Conservation (phyloP, 2,888 invertebrate genomes). For the Eupithecia centaureata region DNA sequence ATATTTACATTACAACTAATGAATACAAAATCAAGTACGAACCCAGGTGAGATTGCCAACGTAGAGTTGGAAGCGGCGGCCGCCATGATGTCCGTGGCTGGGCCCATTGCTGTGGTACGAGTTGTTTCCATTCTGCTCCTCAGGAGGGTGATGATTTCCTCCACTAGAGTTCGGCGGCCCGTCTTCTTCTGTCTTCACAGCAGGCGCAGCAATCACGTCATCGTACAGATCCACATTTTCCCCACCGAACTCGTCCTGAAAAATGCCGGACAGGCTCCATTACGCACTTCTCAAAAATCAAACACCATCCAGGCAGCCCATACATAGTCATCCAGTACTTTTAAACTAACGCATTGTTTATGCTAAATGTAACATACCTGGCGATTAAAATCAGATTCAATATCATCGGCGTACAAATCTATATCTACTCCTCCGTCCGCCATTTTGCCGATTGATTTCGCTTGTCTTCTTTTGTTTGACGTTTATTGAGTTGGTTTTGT, state of each 20-base stretch:
- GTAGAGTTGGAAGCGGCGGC: conserved; percentile 95
- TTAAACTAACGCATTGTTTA: not conserved
- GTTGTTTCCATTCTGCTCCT: conserved; percentile 87
- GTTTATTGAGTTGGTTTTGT: not conserved
- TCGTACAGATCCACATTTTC: conserved; percentile 97
- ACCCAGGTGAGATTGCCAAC: conserved; percentile 99
- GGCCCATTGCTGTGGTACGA: conserved; percentile 90
- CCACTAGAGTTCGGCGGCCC: conserved; percentile 71
- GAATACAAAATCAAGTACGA: conserved; percentile 81
- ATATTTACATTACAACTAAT: conserved; percentile 75
- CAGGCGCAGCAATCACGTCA: conserved; percentile 94
- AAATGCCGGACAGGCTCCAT: conserved; percentile 51
- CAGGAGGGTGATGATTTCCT: conserved; percentile 80
- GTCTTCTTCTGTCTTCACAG: conserved; percentile 84
- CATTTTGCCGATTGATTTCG: conserved; percentile 84
- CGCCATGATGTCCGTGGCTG: conserved; percentile 89
- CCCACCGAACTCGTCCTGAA: conserved; percentile 91
- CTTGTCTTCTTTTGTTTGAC: not conserved
- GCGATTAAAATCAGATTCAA: conserved; percentile 94
- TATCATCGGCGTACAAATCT: conserved; percentile 98
- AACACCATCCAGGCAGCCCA: not conserved
- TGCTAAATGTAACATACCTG: conserved; percentile 61
- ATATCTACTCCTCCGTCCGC: conserved; percentile 97
- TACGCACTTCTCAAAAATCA: conserved; percentile 12
- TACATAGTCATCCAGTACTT: not conserved